Conservation (phyloP, 2,113 vertebrate species). For the Sander vitreus region DNA sequence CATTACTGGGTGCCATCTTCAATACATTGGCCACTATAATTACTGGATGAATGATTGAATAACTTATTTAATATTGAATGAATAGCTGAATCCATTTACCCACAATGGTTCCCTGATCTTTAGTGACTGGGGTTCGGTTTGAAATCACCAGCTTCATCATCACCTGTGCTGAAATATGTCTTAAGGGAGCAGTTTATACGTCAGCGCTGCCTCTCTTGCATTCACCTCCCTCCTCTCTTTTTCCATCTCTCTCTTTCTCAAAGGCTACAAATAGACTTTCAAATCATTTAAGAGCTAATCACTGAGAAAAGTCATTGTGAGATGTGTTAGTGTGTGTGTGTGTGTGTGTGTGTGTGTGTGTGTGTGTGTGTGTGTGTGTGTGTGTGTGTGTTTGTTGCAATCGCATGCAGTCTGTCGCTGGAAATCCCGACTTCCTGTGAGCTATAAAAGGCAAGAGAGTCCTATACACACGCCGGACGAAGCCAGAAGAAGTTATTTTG, state of each 20-base stretch:
- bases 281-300: neutral
- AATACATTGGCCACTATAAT: constrained; percentile 26
- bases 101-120: constrained; percentile 21
- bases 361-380: neutral
- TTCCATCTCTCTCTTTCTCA: neutral
- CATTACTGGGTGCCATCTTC: constrained; percentile 15
- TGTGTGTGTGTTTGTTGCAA: neutral
- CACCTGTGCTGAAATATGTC: neutral
- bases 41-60: constrained; percentile 38
- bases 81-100: constrained; percentile 30
- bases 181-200: constrained; percentile 7
- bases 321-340: neutral
- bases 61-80: constrained; percentile 1
- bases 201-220: neutral
- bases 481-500: constrained; percentile 54
- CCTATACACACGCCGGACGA: constrained; percentile 18
- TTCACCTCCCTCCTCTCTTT: neutral
- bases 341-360: neutral
- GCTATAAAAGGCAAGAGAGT: constrained; percentile 47
- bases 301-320: neutral
- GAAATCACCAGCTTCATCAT: neutral
- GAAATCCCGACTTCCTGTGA: neutral
- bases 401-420: neutral
- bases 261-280: neutral
- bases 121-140: constrained; percentile 7